These are phyloP conservation scores for Drosophila nigrodunni DNA, from an alignment of 1,140 invertebrate genomes.

Conservation along the genomic window DNA sequence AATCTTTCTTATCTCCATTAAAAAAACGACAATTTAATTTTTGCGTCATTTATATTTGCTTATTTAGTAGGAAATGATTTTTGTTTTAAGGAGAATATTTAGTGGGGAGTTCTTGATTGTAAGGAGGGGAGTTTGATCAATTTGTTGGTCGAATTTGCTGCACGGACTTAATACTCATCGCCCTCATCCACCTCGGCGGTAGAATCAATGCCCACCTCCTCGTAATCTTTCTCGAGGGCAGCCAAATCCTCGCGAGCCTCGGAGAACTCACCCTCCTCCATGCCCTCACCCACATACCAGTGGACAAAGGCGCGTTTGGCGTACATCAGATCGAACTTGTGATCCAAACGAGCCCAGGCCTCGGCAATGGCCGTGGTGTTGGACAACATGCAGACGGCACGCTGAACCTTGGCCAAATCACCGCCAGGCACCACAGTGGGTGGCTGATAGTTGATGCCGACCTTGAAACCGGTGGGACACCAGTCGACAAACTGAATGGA, in stretches of 20 bases:
- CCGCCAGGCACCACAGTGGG: conserved; percentile 92
- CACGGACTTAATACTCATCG: conserved; percentile 85
- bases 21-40: not conserved
- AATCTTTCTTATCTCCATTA: too few relatives aligned
- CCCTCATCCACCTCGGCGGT: conserved; percentile 87
- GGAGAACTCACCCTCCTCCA: conserved; percentile 93
- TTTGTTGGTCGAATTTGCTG: not conserved
- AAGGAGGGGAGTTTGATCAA: not conserved
- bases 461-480: conserved; percentile 93
- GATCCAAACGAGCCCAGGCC: conserved; percentile 92
- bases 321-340: conserved; percentile 94
- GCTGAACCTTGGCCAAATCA: conserved; percentile 93
- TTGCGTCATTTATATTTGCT: not conserved
- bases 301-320: conserved; percentile 91
- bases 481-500: conserved; percentile 93
- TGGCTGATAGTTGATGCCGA: conserved; percentile 93
- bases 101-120: not conserved
- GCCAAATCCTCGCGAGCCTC: conserved; percentile 94
- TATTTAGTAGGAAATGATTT: not conserved
- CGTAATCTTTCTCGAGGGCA: conserved; percentile 91
- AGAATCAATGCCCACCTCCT: conserved; percentile 88
- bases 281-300: conserved; percentile 92
- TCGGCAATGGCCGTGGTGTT: conserved; percentile 95
- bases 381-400: conserved; percentile 94
- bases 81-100: not conserved